phyloP scores from a whole-genome alignment of 2,113 vertebrate species.

The Sceloporus undulatus region DNA sequence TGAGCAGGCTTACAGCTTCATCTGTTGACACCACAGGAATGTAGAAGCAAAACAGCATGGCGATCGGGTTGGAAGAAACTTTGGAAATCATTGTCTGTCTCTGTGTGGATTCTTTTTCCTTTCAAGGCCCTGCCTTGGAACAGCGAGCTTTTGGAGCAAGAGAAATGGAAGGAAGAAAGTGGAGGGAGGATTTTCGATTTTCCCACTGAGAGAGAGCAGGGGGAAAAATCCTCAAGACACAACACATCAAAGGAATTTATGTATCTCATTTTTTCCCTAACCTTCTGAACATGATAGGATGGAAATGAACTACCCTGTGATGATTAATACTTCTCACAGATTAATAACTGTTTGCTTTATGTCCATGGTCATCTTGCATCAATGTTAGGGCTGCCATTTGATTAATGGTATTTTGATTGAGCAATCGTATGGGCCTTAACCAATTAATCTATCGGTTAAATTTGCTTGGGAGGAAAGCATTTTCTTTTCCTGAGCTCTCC shows the following conservation, averaged over 20 bases:
- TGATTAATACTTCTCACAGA: not conserved
- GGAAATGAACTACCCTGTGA: not conserved
- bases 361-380: not conserved
- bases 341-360: not conserved
- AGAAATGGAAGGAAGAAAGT: not conserved
- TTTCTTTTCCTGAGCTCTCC: not conserved
- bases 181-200: conserved; percentile 1
- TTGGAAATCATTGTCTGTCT: conserved; percentile 69
- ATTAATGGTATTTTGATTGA: not conserved
- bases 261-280: not conserved
- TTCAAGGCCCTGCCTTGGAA: conserved; percentile 65
- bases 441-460: not conserved
- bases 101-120: conserved; percentile 32
- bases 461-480: not conserved
- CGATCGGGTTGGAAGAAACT: conserved; percentile 51
- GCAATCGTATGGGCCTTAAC: not conserved
- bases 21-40: conserved; percentile 75
- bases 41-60: conserved; percentile 72
- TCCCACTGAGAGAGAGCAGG: not conserved
- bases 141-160: conserved; percentile 50
- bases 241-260: not conserved
- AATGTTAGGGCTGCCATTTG: not conserved
- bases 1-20: conserved; percentile 75
- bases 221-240: not conserved
- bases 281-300: not conserved